phyloP scores from a whole-genome alignment of 2,113 vertebrate species.

The Aleadryas rufinucha region DNA sequence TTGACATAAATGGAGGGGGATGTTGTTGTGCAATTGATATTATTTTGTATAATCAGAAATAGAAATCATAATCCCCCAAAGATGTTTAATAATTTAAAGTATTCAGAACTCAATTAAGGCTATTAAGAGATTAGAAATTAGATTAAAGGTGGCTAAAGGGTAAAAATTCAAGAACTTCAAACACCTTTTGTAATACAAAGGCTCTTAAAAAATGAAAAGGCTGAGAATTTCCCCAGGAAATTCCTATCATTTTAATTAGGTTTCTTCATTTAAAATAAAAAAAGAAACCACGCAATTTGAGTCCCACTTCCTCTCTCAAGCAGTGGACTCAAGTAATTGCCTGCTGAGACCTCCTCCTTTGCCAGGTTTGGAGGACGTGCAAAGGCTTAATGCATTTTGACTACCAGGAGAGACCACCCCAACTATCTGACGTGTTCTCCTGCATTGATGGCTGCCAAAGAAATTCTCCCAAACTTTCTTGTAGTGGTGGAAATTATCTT shows the following conservation, averaged over 20 bases:
- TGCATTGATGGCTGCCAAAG: not conserved
- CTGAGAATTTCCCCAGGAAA: conserved; percentile 46
- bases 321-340: conserved; percentile 16
- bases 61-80: conserved; percentile 6
- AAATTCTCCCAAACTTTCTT: not conserved
- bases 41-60: conserved; percentile 28
- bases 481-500: not conserved
- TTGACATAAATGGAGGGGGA: not conserved
- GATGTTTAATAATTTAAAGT: conserved; percentile 35
- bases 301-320: not conserved
- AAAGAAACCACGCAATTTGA: not conserved
- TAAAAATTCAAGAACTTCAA: conserved; percentile 58
- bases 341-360: not conserved
- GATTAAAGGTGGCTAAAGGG: conserved; percentile 52
- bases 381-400: not conserved
- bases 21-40: not conserved
- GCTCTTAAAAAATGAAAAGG: conserved; percentile 8
- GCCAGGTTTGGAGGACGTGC: fast-evolving
- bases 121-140: conserved; percentile 62
- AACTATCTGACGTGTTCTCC: not conserved
- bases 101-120: conserved; percentile 44
- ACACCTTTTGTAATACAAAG: conserved; percentile 44
- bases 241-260: conserved; percentile 41
- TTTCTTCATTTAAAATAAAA: conserved; percentile 29
- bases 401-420: not conserved